Percentiles rank a stretch among this genome's conserved stretches.
Evolutionary conservation across 2,797 vertebrate species (phyloP).

Genomic region (Crypturellus tataupa): DNA sequence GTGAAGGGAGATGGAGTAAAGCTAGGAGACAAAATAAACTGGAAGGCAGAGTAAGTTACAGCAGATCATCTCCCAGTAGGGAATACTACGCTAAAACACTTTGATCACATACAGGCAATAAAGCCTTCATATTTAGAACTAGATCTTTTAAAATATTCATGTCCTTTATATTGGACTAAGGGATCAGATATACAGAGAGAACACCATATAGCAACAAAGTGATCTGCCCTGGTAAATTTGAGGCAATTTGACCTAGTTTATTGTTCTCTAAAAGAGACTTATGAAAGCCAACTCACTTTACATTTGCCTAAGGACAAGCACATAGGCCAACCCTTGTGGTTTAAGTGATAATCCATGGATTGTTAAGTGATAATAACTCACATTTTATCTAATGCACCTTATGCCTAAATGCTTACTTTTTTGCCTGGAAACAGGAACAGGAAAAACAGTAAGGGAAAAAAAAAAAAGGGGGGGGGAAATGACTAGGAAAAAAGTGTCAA

Average conservation of each 20-base stretch:
- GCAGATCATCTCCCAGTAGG: not conserved
- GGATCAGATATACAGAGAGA: not conserved
- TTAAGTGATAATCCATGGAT: not conserved
- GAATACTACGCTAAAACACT: not conserved
- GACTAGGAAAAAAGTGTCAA: not conserved
- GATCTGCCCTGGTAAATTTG: not conserved
- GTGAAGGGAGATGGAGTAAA: not conserved
- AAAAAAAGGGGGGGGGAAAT: not conserved
- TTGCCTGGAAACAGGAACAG: not conserved
- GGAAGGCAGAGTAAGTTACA: not conserved
- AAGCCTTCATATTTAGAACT: slow-evolving; percentile 18
- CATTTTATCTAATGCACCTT: not conserved
- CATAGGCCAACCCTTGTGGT: not conserved
- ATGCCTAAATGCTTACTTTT: not conserved
- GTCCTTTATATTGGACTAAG: not conserved
- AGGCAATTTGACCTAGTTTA: not conserved
- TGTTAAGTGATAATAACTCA: slow-evolving; percentile 2
- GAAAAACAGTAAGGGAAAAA: not conserved
- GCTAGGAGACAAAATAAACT: not conserved
- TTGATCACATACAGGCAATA: not conserved
- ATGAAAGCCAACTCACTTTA: not conserved
- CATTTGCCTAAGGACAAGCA: not conserved
- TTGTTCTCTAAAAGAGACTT: not conserved
- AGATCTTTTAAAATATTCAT: slow-evolving; percentile 31
- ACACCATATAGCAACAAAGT: not conserved